Conservation (phyloP, 92 coral and sea anemone species). For the Meandrina meandrites region DNA sequence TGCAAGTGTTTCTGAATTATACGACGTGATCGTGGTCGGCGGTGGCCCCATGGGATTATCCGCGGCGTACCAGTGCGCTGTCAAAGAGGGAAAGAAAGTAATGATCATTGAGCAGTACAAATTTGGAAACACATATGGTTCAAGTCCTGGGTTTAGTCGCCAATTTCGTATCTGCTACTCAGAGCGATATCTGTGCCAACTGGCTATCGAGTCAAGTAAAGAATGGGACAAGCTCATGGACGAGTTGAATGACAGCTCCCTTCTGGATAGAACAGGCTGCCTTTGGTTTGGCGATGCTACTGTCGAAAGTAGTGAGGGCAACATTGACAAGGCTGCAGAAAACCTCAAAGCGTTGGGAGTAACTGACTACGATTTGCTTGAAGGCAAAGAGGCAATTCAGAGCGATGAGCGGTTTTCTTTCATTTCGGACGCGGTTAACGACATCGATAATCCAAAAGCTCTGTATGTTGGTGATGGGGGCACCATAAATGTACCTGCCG, state of each 20-base stretch:
- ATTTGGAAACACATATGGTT: slow-evolving; percentile 47
- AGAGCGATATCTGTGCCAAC: slow-evolving; percentile 44
- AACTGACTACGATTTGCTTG: slow-evolving; percentile 37
- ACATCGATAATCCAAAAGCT: slow-evolving; percentile 44
- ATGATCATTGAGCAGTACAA: slow-evolving; percentile 45
- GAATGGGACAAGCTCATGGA: slow-evolving; percentile 44
- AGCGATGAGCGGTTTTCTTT: slow-evolving; percentile 40
- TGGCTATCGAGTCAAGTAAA: slow-evolving; percentile 38
- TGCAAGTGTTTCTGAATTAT: slow-evolving; percentile 25
- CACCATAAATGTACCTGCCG: slow-evolving; percentile 53
- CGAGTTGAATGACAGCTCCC: slow-evolving; percentile 45
- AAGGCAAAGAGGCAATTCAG: slow-evolving; percentile 43
- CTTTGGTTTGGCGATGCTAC: slow-evolving; percentile 56
- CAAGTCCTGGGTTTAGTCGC: slow-evolving; percentile 57
- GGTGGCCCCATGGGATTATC: slow-evolving; percentile 53
- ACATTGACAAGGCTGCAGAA: slow-evolving; percentile 40
- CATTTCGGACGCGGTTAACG: slow-evolving; percentile 47
- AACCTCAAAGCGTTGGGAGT: slow-evolving; percentile 41
- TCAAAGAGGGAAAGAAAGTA: slow-evolving; percentile 44
- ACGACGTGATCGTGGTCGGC: slow-evolving; percentile 53
- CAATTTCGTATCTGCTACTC: slow-evolving; percentile 55
- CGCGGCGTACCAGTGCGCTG: slow-evolving; percentile 49
- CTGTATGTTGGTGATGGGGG: slow-evolving; percentile 51
- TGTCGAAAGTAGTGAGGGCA: slow-evolving; percentile 56
- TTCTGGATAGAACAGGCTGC: slow-evolving; percentile 52